Evolutionary conservation across 2,888 invertebrate genomes (phyloP).

Genomic region (Arge pagana): DNA sequence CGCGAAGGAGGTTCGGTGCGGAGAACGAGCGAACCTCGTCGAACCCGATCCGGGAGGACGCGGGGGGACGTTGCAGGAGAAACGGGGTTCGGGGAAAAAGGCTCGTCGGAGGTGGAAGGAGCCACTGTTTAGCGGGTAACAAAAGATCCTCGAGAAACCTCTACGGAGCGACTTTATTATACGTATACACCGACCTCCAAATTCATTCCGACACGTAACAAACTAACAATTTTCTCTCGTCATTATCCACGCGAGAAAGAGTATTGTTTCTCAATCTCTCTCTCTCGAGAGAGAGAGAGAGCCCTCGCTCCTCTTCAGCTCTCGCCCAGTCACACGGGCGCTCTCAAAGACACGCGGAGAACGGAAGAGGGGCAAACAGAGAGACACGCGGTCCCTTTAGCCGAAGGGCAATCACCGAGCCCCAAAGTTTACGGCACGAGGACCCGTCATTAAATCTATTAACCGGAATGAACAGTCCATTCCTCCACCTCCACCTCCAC

Average conservation of each 20-base stretch:
- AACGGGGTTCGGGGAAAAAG: too few species aligned
- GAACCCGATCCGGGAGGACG: too few species aligned
- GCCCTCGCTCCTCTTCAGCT: background rate
- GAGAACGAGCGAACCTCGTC: too few species aligned
- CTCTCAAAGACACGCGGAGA: background rate
- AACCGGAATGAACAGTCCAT: constrained; percentile 39
- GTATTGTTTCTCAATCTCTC: constrained; percentile 45
- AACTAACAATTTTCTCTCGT: constrained; percentile 47
- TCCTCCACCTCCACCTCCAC: constrained; percentile 32
- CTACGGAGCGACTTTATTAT: too few species aligned
- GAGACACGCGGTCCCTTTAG: background rate
- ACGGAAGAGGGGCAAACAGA: background rate
- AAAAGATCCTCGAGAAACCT: constrained; percentile 15
- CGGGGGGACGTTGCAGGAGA: too few species aligned
- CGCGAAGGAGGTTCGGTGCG: too few species aligned
- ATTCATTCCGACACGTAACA: constrained; percentile 36
- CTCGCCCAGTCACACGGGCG: too few species aligned
- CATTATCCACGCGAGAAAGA: constrained; percentile 43
- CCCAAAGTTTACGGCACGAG: too few species aligned
- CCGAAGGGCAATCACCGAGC: constrained; percentile 9
- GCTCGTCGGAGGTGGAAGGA: too few species aligned
- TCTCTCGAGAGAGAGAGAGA: background rate
- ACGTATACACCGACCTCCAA: constrained; percentile 28
- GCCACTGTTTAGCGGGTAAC: constrained; percentile 13
- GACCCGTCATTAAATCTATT: constrained; percentile 51